Base-by-base conservation (phyloP, 1,140 invertebrate species). In the Psilanteris sp. region DNA sequence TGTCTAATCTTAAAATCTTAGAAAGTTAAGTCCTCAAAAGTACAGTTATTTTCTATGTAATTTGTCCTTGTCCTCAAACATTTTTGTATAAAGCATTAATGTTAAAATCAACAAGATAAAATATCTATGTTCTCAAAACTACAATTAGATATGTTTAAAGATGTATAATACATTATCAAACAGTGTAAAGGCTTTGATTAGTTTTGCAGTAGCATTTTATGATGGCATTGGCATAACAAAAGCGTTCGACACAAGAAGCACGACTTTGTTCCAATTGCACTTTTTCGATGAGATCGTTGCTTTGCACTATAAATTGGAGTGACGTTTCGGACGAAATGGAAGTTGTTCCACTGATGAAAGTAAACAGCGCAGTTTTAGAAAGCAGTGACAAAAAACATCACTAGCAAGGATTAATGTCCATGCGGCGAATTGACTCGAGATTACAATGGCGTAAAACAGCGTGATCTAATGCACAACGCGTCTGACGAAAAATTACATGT, bases 121-220 rank as follows among this genome's bases (percentile, higher is more conserved):
- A n/a, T n/a, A n/a, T n/a, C n/a, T n/a, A n/a, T n/a, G n/a, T n/a
- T n/a, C n/a, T n/a, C n/a, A n/a, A n/a, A n/a, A n/a, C n/a, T n/a
- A n/a, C n/a, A n/a, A n/a, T n/a, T n/a, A n/a, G n/a, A n/a, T n/a
- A n/a, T n/a, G n/a, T n/a, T n/a, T n/a, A n/a, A n/a, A n/a, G n/a
- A n/a, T n/a, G n/a, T n/a, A n/a, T n/a, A 41, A 59, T 32, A 70
- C 14, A 57, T 70, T 78, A 77, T 79, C 77, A 80, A 80, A 73
- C 52, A 79, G 46, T 84, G 71, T 57, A n/a, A n/a, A n/a, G 18
- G 59, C 66, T n/a, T n/a, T 66, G 37, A 75, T 62, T 55, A 48
- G 24, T 44, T n/a, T 44, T 15, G 55, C 75, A 78, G 61, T 61
- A 31, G 62, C 71, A 72, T 78, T 36, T 78, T 76, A 80, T 80